Conservation (phyloP, 2,113 vertebrate genomes). For the Scomber colias region DNA sequence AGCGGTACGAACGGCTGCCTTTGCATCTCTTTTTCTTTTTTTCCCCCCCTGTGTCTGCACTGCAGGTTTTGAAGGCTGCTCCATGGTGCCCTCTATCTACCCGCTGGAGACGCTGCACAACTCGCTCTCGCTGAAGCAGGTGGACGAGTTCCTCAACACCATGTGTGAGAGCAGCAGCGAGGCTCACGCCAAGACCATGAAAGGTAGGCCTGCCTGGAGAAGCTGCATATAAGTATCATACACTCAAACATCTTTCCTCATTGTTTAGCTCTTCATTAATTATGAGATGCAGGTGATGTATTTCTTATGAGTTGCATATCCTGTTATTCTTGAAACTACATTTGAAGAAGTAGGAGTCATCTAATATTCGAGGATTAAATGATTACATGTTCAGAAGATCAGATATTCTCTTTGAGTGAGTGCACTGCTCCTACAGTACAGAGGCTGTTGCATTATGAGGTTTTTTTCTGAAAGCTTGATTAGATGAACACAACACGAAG, state of each 20-base stretch:
- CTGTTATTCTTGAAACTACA: too few species aligned
- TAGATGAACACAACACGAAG: too few species aligned
- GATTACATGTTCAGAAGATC: too few species aligned
- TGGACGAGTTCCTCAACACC: constrained; percentile 92
- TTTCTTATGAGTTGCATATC: too few species aligned
- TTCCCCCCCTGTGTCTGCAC: constrained; percentile 34
- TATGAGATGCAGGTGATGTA: too few species aligned
- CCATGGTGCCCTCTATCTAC: constrained; percentile 98
- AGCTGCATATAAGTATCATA: background rate
- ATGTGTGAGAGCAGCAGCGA: constrained; percentile 90
- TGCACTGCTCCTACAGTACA: too few species aligned
- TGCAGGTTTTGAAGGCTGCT: constrained; percentile 98
- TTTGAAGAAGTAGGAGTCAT: too few species aligned
- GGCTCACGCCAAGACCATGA: constrained; percentile 85
- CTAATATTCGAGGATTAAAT: too few species aligned
- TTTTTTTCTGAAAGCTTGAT: too few species aligned
- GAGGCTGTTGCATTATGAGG: too few species aligned
- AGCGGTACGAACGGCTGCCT: constrained; percentile 53
- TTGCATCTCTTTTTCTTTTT: constrained; percentile 52
- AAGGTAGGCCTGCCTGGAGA: constrained; percentile 81
- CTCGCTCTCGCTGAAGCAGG: constrained; percentile 95
- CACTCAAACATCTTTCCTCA: too few species aligned
- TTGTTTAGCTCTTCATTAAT: background rate
- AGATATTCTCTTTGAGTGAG: too few species aligned
- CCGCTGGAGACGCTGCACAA: constrained; percentile 99